Conservation (phyloP, 2,888 invertebrate species). For the Malthinus flaveolus region DNA sequence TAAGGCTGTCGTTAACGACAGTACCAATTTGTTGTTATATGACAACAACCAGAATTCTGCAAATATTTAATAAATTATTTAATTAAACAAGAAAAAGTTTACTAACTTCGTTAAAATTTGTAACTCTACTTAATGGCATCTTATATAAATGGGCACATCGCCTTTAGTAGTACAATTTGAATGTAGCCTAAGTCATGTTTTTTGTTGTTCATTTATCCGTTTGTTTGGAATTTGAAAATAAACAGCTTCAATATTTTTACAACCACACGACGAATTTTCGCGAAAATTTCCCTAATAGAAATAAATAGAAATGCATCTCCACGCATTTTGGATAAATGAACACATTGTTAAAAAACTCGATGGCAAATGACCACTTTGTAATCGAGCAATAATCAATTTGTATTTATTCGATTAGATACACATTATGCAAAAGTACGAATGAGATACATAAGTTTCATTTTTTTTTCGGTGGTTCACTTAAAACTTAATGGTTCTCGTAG, state of each 20-base stretch:
- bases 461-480: slow-evolving; percentile 15
- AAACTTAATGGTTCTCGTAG: slow-evolving; percentile 38
- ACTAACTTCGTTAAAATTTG: slow-evolving; percentile 13
- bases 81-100: slow-evolving; percentile 18
- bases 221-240: neutral
- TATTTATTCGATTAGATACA: slow-evolving; percentile 5
- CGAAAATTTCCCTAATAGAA: neutral
- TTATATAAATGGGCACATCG: slow-evolving; percentile 3
- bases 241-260: neutral
- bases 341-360: slow-evolving; percentile 5
- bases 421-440: slow-evolving; percentile 29
- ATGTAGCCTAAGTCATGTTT: neutral
- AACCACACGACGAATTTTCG: neutral
- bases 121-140: slow-evolving; percentile 12
- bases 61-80: slow-evolving; percentile 14
- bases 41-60: slow-evolving; percentile 42
- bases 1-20: slow-evolving; percentile 43
- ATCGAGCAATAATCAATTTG: too few species aligned
- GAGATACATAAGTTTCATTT: slow-evolving; percentile 25
- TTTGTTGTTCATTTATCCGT: neutral
- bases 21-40: slow-evolving; percentile 44
- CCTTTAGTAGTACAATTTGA: slow-evolving; percentile 3
- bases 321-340: neutral
- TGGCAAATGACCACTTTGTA: neutral
- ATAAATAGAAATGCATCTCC: neutral